Conservation (phyloP, 2,888 invertebrate species). For the Hipparchia sbordonii region DNA sequence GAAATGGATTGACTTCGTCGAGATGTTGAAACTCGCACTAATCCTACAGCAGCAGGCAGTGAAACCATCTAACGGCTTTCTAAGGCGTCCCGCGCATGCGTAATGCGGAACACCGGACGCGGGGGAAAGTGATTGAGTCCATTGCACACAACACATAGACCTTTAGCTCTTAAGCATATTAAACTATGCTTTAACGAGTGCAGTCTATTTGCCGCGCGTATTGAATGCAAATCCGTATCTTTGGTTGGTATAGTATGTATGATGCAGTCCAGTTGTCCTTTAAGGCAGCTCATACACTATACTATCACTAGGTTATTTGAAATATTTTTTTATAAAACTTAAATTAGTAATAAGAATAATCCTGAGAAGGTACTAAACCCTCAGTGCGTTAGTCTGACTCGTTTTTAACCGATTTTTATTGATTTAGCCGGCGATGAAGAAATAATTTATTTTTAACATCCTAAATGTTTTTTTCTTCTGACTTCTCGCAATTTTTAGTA, state of each 20-base stretch:
- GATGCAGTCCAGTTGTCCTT: neutral
- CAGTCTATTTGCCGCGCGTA: neutral
- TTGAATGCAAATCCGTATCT: neutral
- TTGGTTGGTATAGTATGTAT: neutral
- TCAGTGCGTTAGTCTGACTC: too few relatives aligned
- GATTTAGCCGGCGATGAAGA: too few relatives aligned
- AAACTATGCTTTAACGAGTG: slow-evolving; percentile 5
- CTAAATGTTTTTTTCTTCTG: neutral
- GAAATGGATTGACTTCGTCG: too few relatives aligned
- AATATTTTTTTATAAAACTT: too few relatives aligned
- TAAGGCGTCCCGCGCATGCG: slow-evolving; percentile 50
- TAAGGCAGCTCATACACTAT: too few relatives aligned
- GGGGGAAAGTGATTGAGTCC: slow-evolving; percentile 43
- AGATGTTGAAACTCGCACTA: neutral
- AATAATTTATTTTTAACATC: too few relatives aligned
- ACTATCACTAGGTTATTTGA: too few relatives aligned
- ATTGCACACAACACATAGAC: slow-evolving; percentile 4
- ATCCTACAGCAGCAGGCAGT: slow-evolving; percentile 34
- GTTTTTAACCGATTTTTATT: too few relatives aligned
- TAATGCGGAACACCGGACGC: slow-evolving; percentile 43
- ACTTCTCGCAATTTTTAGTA: neutral
- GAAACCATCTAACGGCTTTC: slow-evolving; percentile 48
- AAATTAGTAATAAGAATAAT: too few relatives aligned
- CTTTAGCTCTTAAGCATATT: slow-evolving; percentile 13
- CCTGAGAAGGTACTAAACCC: too few relatives aligned